Evolutionary conservation across 2,888 invertebrate species (phyloP), one percentile per base, ranked within the genome.

Genomic region (Idaea straminata): DNA sequence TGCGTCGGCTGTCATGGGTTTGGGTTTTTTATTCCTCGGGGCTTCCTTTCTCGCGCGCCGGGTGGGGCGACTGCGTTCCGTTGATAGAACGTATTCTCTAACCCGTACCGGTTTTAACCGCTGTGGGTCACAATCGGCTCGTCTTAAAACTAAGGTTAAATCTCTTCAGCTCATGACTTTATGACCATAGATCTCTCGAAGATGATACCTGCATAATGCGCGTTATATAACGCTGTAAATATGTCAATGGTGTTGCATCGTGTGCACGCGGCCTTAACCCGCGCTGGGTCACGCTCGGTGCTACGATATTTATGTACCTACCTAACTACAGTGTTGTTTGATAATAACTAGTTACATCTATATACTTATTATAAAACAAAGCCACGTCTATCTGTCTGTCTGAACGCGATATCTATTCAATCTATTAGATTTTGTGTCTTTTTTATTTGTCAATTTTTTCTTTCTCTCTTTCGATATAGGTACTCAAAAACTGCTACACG

Each of bases 191-290:
- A 47, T 47, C 47, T 10, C 13, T 13, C 13, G 47, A 13, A 59
- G 59, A 59, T 66, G 64, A 70, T 68, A 71, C 69, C 68, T 67
- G 75, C 69, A 72, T 73, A 62, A 35, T 66, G 73, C 71, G 65
- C 72, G 76, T 84, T 84, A 85, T 77, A 76, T 83, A 83, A 84
- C 74, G 72, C 69, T 71, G 82, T 83, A 83, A 79, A 85, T 82
- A 81, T 84, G 83, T 84, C 86, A 85, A 83, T 85, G 81, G 79
- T 81, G 76, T 70, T 71, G 67, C 73, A 74, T 67, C 67, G 72
- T 74, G 71, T 72, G 72, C 64, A 62, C 59, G 60, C 68, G 80
- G 75, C 87, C 87, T 86, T 83, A 82, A 85, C 87, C 85, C 71
- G 73, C 66, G 59, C 25, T 65, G 65, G 71, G 68, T 69, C 71